Percentiles rank a stretch among this genome's conserved stretches.
phyloP scores from a whole-genome alignment of 2,113 vertebrate genomes.

The Dissostichus mawsoni region DNA sequence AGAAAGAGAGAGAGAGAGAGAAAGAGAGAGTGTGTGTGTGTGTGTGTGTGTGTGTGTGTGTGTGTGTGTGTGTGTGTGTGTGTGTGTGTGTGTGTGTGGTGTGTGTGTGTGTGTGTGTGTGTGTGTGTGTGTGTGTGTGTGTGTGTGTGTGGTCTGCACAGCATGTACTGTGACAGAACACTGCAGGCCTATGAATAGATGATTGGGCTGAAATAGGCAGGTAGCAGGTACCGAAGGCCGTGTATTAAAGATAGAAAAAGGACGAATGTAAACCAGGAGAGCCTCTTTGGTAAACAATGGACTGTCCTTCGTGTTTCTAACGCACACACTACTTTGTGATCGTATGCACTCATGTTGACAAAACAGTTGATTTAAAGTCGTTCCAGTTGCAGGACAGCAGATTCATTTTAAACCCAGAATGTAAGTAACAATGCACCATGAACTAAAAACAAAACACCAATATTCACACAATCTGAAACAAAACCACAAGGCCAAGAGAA shows the following conservation, averaged over 20 bases:
- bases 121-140: constrained; percentile 31
- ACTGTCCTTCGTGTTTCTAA: constrained; percentile 59
- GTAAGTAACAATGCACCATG: constrained; percentile 9
- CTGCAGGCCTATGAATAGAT: constrained; percentile 53
- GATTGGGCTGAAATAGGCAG: constrained; percentile 48
- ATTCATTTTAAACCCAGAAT: constrained; percentile 36
- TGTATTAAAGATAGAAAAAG: constrained; percentile 53
- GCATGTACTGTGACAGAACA: constrained; percentile 53
- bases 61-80: no score
- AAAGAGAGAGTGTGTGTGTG: no score
- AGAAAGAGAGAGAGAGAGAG: no score
- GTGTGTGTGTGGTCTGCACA: constrained; percentile 51
- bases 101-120: constrained; percentile 22
- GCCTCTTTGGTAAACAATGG: constrained; percentile 76
- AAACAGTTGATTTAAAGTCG: constrained; percentile 42
- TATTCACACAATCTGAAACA: constrained; percentile 48
- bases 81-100: no score
- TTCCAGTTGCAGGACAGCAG: constrained; percentile 38
- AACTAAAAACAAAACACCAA: constrained; percentile 45
- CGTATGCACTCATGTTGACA: constrained; percentile 30
- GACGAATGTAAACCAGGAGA: constrained; percentile 69
- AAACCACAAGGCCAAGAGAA: constrained; percentile 45
- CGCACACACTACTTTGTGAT: constrained; percentile 36
- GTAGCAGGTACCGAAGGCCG: constrained; percentile 47
- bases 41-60: no score